Conservation (phyloP, 2,888 invertebrate genomes). For the Microctonus aethiopoides region DNA sequence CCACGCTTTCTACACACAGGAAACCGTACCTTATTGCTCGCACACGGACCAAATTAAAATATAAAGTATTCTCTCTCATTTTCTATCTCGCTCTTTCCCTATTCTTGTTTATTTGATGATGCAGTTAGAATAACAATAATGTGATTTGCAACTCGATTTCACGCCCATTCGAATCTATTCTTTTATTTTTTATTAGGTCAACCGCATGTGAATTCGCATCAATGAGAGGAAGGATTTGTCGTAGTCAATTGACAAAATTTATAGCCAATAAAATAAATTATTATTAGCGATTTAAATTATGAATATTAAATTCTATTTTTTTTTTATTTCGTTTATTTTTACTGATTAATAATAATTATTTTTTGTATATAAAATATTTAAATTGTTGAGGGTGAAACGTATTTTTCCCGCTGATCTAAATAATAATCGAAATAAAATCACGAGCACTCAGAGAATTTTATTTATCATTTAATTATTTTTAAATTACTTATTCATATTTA, state of each 20-base stretch:
- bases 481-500: too few species aligned
- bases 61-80: conserved; percentile 4
- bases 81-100: neutral
- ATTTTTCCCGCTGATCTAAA: too few species aligned
- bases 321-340: too few species aligned
- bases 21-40: conserved; percentile 41
- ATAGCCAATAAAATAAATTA: conserved; percentile 1
- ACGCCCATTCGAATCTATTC: conserved; percentile 16
- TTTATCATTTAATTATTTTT: too few species aligned
- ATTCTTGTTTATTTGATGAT: neutral
- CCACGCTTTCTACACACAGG: conserved; percentile 55
- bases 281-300: too few species aligned
- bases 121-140: conserved; percentile 23
- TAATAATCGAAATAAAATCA: too few species aligned
- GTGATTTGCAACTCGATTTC: conserved; percentile 17
- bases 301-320: too few species aligned
- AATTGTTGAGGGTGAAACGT: too few species aligned
- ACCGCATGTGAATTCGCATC: neutral
- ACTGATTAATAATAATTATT: too few species aligned
- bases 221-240: conserved; percentile 11
- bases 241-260: neutral
- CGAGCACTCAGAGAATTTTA: too few species aligned
- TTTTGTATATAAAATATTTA: too few species aligned
- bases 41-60: conserved; percentile 27
- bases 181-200: neutral